Percentiles rank a stretch among this genome's conserved stretches.
Evolutionary conservation across 2,113 vertebrate genomes (phyloP).

Genomic region (Nematolebias whitei): DNA sequence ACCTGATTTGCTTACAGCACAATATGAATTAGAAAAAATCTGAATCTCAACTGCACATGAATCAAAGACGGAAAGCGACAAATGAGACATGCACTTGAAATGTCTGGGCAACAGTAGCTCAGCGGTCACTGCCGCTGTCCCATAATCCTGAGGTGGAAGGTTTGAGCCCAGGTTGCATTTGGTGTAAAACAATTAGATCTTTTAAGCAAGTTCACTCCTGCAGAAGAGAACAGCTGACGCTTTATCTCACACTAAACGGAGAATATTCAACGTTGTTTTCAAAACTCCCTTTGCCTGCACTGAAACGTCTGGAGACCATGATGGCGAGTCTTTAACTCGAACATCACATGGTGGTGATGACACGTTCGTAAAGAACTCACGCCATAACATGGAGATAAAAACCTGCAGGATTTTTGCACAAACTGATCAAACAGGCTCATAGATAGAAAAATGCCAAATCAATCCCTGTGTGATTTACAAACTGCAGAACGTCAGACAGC

Average conservation of each 20-base stretch:
- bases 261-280: slow-evolving; percentile 15
- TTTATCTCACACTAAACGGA: no score
- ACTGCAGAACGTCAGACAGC: slow-evolving; percentile 26
- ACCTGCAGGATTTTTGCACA: slow-evolving; percentile 8
- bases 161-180: no score
- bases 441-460: slow-evolving; percentile 27
- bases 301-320: slow-evolving; percentile 16
- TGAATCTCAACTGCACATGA: slow-evolving; percentile 22
- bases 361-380: neutral
- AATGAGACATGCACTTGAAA: slow-evolving; percentile 16
- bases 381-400: slow-evolving; percentile 22
- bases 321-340: slow-evolving; percentile 4
- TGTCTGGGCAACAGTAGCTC: no score
- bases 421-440: slow-evolving; percentile 38
- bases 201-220: no score
- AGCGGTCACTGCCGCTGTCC: no score
- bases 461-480: slow-evolving; percentile 4
- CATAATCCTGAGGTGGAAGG: no score
- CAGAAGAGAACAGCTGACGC: no score
- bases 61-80: slow-evolving; percentile 15
- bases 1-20: slow-evolving; percentile 32
- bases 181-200: no score
- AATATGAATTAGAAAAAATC: slow-evolving; percentile 30
- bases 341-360: slow-evolving; percentile 27
- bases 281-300: slow-evolving; percentile 8